Evolutionary conservation across 2,113 vertebrate species (phyloP).

Genomic region (Rissa tridactyla): DNA sequence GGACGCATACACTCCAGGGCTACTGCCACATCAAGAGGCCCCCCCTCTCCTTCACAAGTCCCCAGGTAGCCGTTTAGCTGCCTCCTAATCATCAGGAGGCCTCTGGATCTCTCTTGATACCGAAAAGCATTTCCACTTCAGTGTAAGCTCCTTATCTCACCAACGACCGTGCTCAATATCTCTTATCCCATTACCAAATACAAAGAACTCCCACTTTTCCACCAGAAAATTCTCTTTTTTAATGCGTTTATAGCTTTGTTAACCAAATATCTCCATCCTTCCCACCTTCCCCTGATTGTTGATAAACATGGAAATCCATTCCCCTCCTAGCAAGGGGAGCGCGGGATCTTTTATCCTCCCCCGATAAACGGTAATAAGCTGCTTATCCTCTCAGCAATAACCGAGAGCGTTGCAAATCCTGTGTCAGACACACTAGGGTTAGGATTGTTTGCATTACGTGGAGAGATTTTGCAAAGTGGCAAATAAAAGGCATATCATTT

Average conservation of each 20-base stretch:
- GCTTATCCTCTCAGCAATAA: constrained; percentile 61
- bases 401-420: neutral
- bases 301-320: constrained; percentile 30
- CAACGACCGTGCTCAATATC: neutral
- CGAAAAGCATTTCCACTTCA: neutral
- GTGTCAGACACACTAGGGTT: constrained; percentile 53
- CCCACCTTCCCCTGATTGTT: neutral
- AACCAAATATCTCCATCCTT: neutral
- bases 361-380: constrained; percentile 44
- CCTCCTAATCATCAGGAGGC: neutral
- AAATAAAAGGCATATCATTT: constrained; percentile 25
- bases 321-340: neutral
- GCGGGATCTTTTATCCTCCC: constrained; percentile 30
- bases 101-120: neutral
- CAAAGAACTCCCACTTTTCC: neutral
- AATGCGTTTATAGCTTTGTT: neutral
- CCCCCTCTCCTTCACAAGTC: neutral
- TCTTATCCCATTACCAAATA: constrained; percentile 7
- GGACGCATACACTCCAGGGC: neutral
- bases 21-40: rapidly evolving
- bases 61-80: neutral
- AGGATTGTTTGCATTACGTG: constrained; percentile 41
- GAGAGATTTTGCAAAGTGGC: constrained; percentile 30
- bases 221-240: neutral
- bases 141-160: constrained; percentile 24